phyloP scores from a whole-genome alignment of 2,797 vertebrate genomes.

The Perodicticus potto region DNA sequence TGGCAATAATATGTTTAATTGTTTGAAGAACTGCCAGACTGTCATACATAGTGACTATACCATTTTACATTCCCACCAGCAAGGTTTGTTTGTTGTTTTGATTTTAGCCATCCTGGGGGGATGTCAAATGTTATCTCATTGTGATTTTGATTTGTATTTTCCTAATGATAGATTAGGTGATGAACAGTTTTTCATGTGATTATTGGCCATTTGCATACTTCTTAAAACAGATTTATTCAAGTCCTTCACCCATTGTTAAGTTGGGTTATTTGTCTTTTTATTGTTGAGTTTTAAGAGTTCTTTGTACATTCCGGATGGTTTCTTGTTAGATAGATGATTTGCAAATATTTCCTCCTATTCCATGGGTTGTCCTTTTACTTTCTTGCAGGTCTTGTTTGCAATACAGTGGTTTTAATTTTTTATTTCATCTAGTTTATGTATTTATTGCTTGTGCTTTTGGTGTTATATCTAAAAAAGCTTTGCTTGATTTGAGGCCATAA shows the following conservation, averaged over 20 bases:
- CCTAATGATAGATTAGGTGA: not conserved
- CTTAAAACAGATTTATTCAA: not conserved
- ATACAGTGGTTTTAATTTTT: conserved; percentile 37
- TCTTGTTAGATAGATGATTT: not conserved
- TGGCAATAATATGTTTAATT: not conserved
- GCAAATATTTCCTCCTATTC: not conserved
- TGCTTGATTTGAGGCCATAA: not conserved
- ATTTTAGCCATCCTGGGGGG: not conserved
- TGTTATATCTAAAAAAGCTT: not conserved
- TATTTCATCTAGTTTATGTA: not conserved
- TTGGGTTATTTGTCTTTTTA: not conserved
- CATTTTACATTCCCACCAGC: not conserved
- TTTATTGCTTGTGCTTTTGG: not conserved
- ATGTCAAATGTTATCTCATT: not conserved
- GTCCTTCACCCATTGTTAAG: not conserved
- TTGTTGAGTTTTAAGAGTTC: not conserved
- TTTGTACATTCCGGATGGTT: not conserved
- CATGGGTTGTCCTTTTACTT: not conserved
- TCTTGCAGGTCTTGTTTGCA: not conserved
- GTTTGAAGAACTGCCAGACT: not conserved
- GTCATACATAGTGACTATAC: not conserved
- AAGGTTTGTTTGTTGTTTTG: not conserved
- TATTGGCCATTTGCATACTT: not conserved
- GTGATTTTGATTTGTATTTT: conserved; percentile 23
- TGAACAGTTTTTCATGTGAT: not conserved